Evolutionary conservation across 2,797 vertebrate species (phyloP), one percentile per base, ranked within the genome.

Genomic region (Gorsachius magnificus): DNA sequence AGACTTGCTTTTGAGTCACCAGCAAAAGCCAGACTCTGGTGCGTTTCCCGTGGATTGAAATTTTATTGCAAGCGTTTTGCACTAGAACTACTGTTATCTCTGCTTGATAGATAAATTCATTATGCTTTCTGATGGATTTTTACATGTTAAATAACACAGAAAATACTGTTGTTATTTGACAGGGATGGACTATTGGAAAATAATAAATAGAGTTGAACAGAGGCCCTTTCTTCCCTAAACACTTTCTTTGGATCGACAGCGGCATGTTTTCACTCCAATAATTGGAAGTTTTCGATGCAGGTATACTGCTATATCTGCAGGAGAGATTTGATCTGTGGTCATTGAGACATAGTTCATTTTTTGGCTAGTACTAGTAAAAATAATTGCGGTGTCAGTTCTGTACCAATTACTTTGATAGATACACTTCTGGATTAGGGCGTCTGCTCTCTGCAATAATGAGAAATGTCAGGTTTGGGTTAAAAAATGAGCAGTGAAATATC

Each of bases 381-480:
- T 96, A 94, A 97, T 96, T 91, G 80, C 70, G 45, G 13, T 95
- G 95, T 95, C 96, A 94, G 74, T 97, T 94, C 93, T 87, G 48
- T 90, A 89, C 91, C 76, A 92, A 88, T 95, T 95, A 76, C 80
- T 92, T 70, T 94, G 93, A 96, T 96, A 96, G 95, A 95, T 94
- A 77, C 54, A 93, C 93, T 96, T 94, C 82, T 90, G 96, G 90
- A 95, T 96, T 97, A 93, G 92, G 70, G 90, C 94, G 83, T 83
- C 58, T 94, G 80, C 77, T 33, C 89, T 94, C 15, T 29, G 87
- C 94, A 97, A 94, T 97, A 93, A 96, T 79, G 83, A 96, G 97
- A 95, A 92, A 94, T 96, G 96, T 95, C 97, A 96, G 79, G 77
- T 79, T 97, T 96, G 94, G 87, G 91, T 88, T 97, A 91, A 97